These are phyloP conservation scores for Amiota mariae DNA, from an alignment of 2,888 invertebrate species.

Conservation along the genomic window DNA sequence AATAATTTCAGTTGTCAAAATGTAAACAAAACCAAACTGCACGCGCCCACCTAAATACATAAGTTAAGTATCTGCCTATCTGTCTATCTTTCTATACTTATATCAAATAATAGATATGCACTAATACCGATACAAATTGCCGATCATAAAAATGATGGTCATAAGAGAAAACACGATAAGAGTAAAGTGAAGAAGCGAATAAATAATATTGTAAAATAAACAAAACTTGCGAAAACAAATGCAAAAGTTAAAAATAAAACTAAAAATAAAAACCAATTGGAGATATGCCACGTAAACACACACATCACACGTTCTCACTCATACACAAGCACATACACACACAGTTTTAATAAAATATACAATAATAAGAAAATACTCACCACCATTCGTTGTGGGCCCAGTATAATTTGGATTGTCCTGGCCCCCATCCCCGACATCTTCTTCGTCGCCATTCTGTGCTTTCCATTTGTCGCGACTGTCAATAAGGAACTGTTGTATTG, in stretches of 20 bases:
- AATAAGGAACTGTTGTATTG: constrained; percentile 83
- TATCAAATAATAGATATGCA: no score
- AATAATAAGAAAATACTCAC: constrained; percentile 45
- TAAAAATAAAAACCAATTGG: background rate
- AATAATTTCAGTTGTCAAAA: no score
- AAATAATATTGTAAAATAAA: background rate
- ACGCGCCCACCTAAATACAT: no score
- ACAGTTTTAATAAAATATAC: background rate
- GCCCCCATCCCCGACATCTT: constrained; percentile 47
- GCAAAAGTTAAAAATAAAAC: background rate
- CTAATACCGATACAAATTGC: no score
- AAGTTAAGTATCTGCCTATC: no score
- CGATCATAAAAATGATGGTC: no score
- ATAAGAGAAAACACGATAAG: no score
- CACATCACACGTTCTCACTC: background rate
- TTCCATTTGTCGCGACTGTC: constrained; percentile 69
- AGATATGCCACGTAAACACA: background rate
- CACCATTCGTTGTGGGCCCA: constrained; percentile 47
- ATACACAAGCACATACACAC: background rate
- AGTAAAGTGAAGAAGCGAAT: no score
- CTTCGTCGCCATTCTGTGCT: constrained; percentile 39
- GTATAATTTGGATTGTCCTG: constrained; percentile 64
- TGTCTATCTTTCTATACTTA: no score
- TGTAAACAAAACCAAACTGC: no score
- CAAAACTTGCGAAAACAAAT: background rate